Percentiles rank a stretch among this genome's conserved stretches.
Conservation (phyloP, 1,140 invertebrate genomes). For the Tetramorium parvispinum region DNA sequence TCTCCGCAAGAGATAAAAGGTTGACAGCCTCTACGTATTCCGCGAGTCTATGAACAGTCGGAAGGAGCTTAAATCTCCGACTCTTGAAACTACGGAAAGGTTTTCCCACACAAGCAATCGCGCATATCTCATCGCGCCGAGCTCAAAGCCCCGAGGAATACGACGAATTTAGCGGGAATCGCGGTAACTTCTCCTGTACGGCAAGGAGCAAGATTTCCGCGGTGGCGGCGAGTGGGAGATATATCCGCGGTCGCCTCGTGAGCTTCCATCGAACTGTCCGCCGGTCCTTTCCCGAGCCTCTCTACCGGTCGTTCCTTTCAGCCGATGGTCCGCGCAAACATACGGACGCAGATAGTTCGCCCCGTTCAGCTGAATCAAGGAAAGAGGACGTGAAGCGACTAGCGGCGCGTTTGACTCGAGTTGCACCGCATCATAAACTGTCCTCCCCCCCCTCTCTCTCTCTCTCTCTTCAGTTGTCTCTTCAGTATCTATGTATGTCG, state of each 20-base stretch:
- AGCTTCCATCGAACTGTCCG: conserved; percentile 47
- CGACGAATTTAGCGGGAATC: conserved; percentile 52
- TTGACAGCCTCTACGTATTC: not conserved
- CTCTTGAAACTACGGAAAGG: not conserved
- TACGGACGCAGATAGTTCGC: conserved; percentile 15
- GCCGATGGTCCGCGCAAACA: conserved; percentile 27
- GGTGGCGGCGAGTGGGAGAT: conserved; percentile 23
- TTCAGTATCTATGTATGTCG: conserved; percentile 47
- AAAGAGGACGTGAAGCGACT: conserved; percentile 49
- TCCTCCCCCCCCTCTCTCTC: conserved; percentile 64
- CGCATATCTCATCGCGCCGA: conserved; percentile 26
- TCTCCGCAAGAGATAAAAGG: not conserved
- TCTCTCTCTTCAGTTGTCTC: not conserved
- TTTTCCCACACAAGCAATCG: conserved; percentile 34
- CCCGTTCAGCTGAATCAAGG: not conserved
- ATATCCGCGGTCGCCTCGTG: conserved; percentile 32
- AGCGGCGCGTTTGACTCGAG: conserved; percentile 80
- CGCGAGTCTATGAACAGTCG: not conserved
- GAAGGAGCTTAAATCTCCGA: conserved; percentile 14
- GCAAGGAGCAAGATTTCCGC: conserved; percentile 22
- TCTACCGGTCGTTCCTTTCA: conserved; percentile 2
- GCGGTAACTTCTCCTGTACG: conserved; percentile 21
- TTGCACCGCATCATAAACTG: conserved; percentile 81
- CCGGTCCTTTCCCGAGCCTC: conserved; percentile 20
- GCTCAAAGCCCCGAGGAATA: conserved; percentile 13